Evolutionary conservation across 2,797 vertebrate species (phyloP).

Genomic region (Liasis olivaceus): DNA sequence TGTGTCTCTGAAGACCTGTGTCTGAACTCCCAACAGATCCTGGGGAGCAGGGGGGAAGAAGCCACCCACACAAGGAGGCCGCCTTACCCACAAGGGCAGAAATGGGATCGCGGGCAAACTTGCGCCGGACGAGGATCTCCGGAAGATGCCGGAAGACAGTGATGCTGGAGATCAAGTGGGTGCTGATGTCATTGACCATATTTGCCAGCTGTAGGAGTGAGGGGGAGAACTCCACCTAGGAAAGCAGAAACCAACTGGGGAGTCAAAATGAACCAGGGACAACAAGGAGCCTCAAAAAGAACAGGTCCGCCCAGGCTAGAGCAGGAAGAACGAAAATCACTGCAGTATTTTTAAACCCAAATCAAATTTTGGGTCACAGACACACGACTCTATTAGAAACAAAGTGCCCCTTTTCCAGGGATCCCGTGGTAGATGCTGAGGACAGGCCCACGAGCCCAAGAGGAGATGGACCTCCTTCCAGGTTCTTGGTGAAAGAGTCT

Average conservation of each 20-base stretch:
- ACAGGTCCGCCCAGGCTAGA: not conserved
- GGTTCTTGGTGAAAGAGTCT: not conserved
- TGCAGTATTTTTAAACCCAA: not conserved
- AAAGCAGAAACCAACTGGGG: not conserved
- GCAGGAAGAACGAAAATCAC: not conserved
- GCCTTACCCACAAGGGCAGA: constrained; percentile 77
- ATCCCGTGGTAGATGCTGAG: not conserved
- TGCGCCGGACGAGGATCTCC: constrained; percentile 75
- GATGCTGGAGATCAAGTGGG: constrained; percentile 79
- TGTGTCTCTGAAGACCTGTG: not conserved
- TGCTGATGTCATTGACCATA: constrained; percentile 78
- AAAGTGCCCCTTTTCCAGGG: not conserved
- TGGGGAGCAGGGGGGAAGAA: not conserved
- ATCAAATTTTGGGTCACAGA: too few relatives aligned
- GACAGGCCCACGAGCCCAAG: too few relatives aligned
- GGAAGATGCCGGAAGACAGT: constrained; percentile 82
- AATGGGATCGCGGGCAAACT: constrained; percentile 73
- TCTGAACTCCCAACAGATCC: not conserved
- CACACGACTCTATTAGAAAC: too few relatives aligned
- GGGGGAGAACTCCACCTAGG: constrained; percentile 86
- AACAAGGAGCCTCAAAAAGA: not conserved
- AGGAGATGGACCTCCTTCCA: not conserved
- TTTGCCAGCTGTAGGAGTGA: constrained; percentile 75
- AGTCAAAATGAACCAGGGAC: not conserved
- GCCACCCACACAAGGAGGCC: not conserved